A percentile compares a stretch with the other conserved stretches of the same genome.
These are phyloP conservation scores for Perodicticus potto DNA, from an alignment of 2,797 vertebrate genomes.

Conservation along the genomic window DNA sequence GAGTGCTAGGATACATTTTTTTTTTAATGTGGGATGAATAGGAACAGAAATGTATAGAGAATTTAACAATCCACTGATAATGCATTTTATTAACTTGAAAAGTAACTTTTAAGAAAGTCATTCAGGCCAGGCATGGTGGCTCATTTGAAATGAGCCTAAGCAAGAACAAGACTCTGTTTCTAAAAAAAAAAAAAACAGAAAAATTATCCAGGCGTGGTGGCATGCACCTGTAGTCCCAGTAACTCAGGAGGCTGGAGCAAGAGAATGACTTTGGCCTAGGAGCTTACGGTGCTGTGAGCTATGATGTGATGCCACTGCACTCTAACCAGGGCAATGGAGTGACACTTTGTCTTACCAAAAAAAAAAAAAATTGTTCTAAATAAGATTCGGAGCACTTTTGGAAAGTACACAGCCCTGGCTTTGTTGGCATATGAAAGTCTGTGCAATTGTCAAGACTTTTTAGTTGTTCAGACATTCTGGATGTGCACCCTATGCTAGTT, in stretches of 20 bases:
- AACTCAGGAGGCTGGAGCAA: background rate
- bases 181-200: background rate
- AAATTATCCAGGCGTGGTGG: background rate
- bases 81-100: conserved; percentile 40
- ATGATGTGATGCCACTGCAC: background rate
- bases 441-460: background rate
- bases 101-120: conserved; percentile 10
- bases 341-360: background rate
- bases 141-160: background rate
- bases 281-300: background rate
- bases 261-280: background rate
- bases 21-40: background rate
- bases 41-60: background rate
- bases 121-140: background rate
- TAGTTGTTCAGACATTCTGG: background rate
- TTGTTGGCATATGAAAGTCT: background rate
- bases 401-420: background rate
- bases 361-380: background rate
- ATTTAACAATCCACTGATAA: background rate
- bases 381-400: background rate
- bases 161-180: background rate
- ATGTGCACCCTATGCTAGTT: background rate
- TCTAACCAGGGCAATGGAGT: background rate
- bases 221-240: background rate
- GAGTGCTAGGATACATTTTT: background rate